Base-by-base conservation (phyloP, 1,140 invertebrate species). In the Drosophila auraria region DNA sequence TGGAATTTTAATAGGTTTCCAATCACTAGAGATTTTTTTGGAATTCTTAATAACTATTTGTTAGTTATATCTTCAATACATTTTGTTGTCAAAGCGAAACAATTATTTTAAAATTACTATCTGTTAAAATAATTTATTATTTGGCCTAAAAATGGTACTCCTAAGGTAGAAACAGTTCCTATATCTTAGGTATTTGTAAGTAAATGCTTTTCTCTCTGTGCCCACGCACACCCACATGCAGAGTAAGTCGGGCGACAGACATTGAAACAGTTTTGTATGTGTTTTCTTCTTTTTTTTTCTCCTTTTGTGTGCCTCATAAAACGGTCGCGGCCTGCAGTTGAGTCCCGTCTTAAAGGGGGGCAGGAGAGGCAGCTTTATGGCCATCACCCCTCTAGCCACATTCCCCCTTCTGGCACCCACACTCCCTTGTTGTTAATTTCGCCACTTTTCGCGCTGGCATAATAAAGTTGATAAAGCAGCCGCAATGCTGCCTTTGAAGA, bases 391-490 rank as follows among this genome's bases (percentile, higher is more conserved):
- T 27, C 63, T 36, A 61, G 50, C 51, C 17, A 8, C 15, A 20
- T 2, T 8, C 8, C 45, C 38, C 45, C 40, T 6, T 23, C 50
- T 36, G 54, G 50, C 38, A 25, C 9, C 59, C 61, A 56, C 33
- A 42, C 63, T 54, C 33, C 36, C 61, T 63, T 78, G 47, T 82
- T 78, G 80, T 80, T 89, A 83, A 87, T 90, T 89, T 84, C 59
- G 84, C 78, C 83, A 89, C 78, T 89, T 87, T 87, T 82, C 77
- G 78, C 70, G 69, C 65, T 54, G 78, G 82, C 69, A 82, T 89
- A 89, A 84, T 84, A 89, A 87, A 89, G 84, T 89, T 87, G 84
- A 81, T 81, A 84, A 54, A 65, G 82, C 68, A 59, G 44, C 69
- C 69, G 68, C 70, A 73, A 44, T 53, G 70, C 23, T 38, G 69